phyloP scores from a whole-genome alignment of 2,797 vertebrate species.

The Sebastes miniatus region DNA sequence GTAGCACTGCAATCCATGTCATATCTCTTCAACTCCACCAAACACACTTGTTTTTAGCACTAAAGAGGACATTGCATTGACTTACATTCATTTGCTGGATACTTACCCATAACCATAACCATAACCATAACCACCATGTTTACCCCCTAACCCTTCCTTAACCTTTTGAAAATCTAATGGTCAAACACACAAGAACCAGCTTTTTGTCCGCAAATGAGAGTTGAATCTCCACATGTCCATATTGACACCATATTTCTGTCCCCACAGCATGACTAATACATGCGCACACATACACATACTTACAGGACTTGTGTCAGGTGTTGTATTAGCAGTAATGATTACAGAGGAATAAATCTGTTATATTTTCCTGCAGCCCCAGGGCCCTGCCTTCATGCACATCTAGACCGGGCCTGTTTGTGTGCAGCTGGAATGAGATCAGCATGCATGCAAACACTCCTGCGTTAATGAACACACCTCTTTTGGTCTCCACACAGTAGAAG shows the following conservation, averaged over 20 bases:
- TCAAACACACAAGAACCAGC: neutral
- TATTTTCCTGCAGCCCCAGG: neutral
- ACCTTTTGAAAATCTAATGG: neutral
- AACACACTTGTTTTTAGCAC: neutral
- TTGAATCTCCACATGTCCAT: too few relatives aligned
- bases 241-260: neutral
- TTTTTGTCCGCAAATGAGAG: neutral
- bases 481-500: neutral
- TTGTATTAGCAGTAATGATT: constrained; percentile 21
- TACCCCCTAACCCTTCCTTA: neutral
- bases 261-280: neutral
- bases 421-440: constrained; percentile 4
- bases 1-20: neutral
- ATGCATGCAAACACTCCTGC: constrained; percentile 16
- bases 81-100: neutral
- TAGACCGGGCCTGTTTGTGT: constrained; percentile 29
- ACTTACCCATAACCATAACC: neutral
- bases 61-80: neutral
- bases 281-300: neutral
- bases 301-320: neutral
- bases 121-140: neutral
- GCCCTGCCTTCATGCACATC: neutral
- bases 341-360: constrained; percentile 48
- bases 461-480: constrained; percentile 2
- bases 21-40: neutral